Evolutionary conservation across 2,113 vertebrate species (phyloP).

Genomic region (Prinia subflava): DNA sequence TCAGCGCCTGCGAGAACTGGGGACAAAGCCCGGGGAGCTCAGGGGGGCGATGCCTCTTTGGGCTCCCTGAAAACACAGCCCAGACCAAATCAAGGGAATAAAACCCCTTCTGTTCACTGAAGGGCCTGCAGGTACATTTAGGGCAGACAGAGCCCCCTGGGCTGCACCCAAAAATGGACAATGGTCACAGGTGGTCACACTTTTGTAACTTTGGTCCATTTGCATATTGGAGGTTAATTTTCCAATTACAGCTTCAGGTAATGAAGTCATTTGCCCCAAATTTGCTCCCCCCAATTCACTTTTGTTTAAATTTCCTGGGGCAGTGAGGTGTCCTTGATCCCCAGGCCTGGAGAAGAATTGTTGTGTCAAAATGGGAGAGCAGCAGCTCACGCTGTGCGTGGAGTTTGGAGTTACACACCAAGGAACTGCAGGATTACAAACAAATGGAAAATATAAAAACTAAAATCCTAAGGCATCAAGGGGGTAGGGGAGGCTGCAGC

Average conservation of each 20-base stretch:
- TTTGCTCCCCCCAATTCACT: background rate
- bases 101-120: background rate
- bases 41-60: background rate
- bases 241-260: background rate
- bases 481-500: background rate
- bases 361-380: background rate
- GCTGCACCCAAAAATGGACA: background rate
- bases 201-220: background rate
- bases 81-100: background rate
- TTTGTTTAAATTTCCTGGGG: background rate
- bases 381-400: background rate
- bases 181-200: no score
- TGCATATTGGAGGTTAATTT: background rate
- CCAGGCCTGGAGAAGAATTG: background rate
- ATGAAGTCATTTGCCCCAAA: background rate
- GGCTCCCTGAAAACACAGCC: background rate
- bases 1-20: slow-evolving; percentile 84
- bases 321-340: background rate
- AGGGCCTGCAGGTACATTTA: background rate
- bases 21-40: background rate
- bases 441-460: background rate
- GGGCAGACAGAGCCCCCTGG: background rate
- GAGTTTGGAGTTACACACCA: fast-evolving
- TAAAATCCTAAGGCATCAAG: background rate
- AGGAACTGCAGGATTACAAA: background rate